These are phyloP conservation scores for Diplogasteroides magnus DNA, from an alignment of 1,140 invertebrate species.

Conservation along the genomic window DNA sequence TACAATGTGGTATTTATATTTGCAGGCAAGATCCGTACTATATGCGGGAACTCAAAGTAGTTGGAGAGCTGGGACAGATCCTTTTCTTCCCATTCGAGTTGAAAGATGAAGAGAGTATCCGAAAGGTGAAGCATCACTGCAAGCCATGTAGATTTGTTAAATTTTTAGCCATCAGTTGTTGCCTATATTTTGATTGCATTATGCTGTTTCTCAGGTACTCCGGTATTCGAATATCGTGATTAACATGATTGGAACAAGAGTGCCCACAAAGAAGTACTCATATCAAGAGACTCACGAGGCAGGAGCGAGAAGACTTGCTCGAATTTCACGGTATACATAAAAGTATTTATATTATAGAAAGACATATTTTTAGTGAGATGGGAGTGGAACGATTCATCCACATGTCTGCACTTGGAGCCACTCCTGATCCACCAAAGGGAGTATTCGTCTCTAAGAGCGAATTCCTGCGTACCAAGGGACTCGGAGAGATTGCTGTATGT, in stretches of 20 bases:
- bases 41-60: constrained; percentile 70
- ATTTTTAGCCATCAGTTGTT: too few species aligned
- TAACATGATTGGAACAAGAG: constrained; percentile 84
- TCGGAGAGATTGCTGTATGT: constrained; percentile 22
- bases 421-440: constrained; percentile 45
- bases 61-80: constrained; percentile 91
- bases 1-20: neutral
- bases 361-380: constrained; percentile 54
- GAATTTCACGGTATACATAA: constrained; percentile 35
- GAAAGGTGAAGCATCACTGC: constrained; percentile 9
- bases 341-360: neutral
- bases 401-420: constrained; percentile 59
- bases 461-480: constrained; percentile 19
- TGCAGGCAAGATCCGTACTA: constrained; percentile 68
- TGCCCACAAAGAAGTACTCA: constrained; percentile 80
- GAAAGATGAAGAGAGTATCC: constrained; percentile 69
- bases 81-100: constrained; percentile 72
- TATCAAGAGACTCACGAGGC: constrained; percentile 64
- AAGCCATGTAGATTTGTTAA: too few species aligned
- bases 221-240: constrained; percentile 95
- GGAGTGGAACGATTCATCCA: constrained; percentile 61
- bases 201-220: constrained; percentile 67
- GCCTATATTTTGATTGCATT: too few species aligned
- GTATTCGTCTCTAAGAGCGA: constrained; percentile 23
- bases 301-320: constrained; percentile 57